These are phyloP conservation scores for Metopolophium dirhodum DNA, from an alignment of 1,140 invertebrate species.

Conservation along the genomic window DNA sequence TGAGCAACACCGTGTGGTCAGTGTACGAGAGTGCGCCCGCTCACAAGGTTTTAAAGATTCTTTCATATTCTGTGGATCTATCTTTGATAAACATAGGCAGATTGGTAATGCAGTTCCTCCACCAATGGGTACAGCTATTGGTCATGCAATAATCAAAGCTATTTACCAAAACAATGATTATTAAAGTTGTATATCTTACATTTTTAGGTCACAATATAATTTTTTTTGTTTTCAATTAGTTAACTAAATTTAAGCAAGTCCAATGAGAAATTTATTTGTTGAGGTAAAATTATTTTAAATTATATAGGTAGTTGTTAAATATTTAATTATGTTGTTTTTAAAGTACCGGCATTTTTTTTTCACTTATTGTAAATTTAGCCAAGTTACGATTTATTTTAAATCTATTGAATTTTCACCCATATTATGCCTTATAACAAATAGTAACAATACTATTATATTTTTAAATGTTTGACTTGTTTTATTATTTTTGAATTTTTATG, in stretches of 20 bases:
- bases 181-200: not conserved
- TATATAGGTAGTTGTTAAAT: no score
- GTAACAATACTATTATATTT: no score
- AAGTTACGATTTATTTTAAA: no score
- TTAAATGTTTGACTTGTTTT: no score
- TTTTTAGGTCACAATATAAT: not conserved
- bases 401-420: no score
- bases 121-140: slow-evolving; percentile 77
- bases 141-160: slow-evolving; percentile 73
- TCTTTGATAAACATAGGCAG: slow-evolving; percentile 63
- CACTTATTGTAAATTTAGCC: no score
- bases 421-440: no score
- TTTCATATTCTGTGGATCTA: slow-evolving; percentile 76
- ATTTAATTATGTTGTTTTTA: no score
- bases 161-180: not conserved
- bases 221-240: not conserved
- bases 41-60: slow-evolving; percentile 86
- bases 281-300: no score
- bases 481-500: no score
- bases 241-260: not conserved
- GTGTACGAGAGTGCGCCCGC: slow-evolving; percentile 84
- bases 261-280: not conserved
- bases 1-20: slow-evolving; percentile 80
- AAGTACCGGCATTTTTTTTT: no score
- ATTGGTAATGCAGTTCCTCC: slow-evolving; percentile 89